These are phyloP conservation scores for Sprattus sprattus DNA, from an alignment of 2,113 vertebrate genomes.

Conservation along the genomic window DNA sequence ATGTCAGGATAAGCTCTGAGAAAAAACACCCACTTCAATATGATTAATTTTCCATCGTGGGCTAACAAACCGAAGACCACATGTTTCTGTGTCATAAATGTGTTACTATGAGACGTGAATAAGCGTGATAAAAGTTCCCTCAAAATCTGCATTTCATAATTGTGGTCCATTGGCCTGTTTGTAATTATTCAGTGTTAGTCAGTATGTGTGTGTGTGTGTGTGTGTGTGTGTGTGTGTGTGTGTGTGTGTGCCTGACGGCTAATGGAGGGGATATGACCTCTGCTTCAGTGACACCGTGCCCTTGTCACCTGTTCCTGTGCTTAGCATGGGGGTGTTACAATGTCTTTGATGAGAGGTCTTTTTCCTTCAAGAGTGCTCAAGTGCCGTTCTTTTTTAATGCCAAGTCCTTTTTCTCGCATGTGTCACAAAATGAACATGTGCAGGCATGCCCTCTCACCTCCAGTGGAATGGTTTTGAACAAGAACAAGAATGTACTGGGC, in stretches of 20 bases:
- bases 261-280: not conserved
- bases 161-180: not conserved
- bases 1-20: not conserved
- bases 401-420: slow-evolving; percentile 22
- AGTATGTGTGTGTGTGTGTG: not conserved
- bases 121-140: not conserved
- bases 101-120: not conserved
- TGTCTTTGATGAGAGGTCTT: slow-evolving; percentile 37
- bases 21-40: not conserved
- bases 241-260: not conserved
- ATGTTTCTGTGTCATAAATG: not conserved
- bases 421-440: slow-evolving; percentile 24
- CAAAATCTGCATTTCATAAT: not conserved
- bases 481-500: not conserved
- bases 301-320: slow-evolving; percentile 38
- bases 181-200: not conserved
- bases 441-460: not conserved
- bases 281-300: slow-evolving; percentile 16
- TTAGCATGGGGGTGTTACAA: slow-evolving; percentile 27
- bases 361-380: slow-evolving; percentile 26
- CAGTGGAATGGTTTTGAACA: not conserved
- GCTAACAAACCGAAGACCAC: not conserved
- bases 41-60: not conserved
- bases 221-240: slow-evolving; percentile 1
- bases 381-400: not conserved